Conservation (phyloP, 2,888 invertebrate species). For the Argyra leucocephala region DNA sequence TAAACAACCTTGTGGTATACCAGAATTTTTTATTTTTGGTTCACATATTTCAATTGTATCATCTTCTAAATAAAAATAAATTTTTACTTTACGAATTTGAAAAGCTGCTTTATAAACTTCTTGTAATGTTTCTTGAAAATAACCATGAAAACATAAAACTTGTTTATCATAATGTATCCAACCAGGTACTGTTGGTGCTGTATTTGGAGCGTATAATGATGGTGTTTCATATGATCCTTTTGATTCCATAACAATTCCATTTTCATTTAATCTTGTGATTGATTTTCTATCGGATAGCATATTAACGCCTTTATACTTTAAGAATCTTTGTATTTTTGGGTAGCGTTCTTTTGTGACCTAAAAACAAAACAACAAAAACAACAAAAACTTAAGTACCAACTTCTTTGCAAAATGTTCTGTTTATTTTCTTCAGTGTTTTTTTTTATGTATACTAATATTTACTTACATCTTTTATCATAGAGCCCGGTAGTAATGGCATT, state of each 20-base stretch:
- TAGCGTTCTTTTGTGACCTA: slow-evolving; percentile 57
- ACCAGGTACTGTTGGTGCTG: slow-evolving; percentile 63
- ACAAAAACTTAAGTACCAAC: slow-evolving; percentile 9
- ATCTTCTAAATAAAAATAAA: slow-evolving; percentile 82
- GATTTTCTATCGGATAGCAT: slow-evolving; percentile 54
- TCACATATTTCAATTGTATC: slow-evolving; percentile 82
- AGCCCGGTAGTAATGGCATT: slow-evolving; percentile 66
- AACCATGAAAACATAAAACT: slow-evolving; percentile 47
- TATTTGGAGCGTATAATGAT: slow-evolving; percentile 64
- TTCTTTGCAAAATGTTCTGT: too few relatives aligned
- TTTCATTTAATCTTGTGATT: slow-evolving; percentile 51
- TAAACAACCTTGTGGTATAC: slow-evolving; percentile 72
- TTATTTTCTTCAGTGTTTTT: too few relatives aligned
- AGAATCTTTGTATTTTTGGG: slow-evolving; percentile 54
- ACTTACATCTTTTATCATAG: slow-evolving; percentile 58
- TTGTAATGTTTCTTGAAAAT: slow-evolving; percentile 52
- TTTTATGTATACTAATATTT: too few relatives aligned
- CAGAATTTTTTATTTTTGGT: slow-evolving; percentile 72
- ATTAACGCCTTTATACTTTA: slow-evolving; percentile 50
- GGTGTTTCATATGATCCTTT: slow-evolving; percentile 51
- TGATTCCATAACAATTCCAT: slow-evolving; percentile 39
- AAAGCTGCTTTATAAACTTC: slow-evolving; percentile 58
- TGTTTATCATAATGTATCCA: slow-evolving; percentile 86
- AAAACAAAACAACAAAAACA: slow-evolving; percentile 7
- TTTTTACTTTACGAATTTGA: slow-evolving; percentile 68